Evolutionary conservation across 2,113 vertebrate species (phyloP).

Genomic region (Epinephelus cyanopodus): DNA sequence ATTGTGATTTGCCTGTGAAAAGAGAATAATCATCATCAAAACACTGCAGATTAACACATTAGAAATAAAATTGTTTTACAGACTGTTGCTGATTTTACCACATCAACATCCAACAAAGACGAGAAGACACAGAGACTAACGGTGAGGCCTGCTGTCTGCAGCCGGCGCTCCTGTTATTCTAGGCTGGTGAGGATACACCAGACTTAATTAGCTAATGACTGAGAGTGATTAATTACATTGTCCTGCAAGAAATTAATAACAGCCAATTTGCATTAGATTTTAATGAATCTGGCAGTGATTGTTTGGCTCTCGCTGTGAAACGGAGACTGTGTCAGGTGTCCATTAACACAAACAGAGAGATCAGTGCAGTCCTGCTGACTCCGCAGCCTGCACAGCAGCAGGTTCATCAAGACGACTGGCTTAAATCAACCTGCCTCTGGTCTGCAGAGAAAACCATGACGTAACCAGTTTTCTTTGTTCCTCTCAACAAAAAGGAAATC

Average conservation of each 20-base stretch:
- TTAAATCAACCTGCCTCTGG: slow-evolving; percentile 47
- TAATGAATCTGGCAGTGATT: slow-evolving; percentile 57
- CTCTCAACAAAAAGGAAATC: slow-evolving; percentile 32
- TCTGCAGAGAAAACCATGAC: slow-evolving; percentile 54
- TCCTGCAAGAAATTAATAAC: slow-evolving; percentile 70
- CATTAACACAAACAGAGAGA: slow-evolving; percentile 40
- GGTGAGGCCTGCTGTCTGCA: slow-evolving; percentile 23
- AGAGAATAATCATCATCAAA: slow-evolving; percentile 9
- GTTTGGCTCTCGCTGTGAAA: slow-evolving; percentile 39
- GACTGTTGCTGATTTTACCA: background rate
- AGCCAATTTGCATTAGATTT: slow-evolving; percentile 63
- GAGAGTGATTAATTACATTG: slow-evolving; percentile 68
- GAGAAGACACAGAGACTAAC: slow-evolving; percentile 11
- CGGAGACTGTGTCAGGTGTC: slow-evolving; percentile 49
- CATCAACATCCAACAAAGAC: slow-evolving; percentile 13
- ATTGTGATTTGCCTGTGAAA: slow-evolving; percentile 91
- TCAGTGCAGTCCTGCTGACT: slow-evolving; percentile 41
- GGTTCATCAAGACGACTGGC: slow-evolving; percentile 21
- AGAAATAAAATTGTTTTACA: slow-evolving; percentile 6
- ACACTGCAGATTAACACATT: background rate
- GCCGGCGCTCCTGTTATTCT: slow-evolving; percentile 40
- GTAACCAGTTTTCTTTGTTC: slow-evolving; percentile 54
- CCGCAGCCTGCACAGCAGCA: slow-evolving; percentile 8
- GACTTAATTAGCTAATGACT: slow-evolving; percentile 68
- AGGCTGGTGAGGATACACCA: slow-evolving; percentile 21